Evolutionary conservation across 1,140 invertebrate genomes (phyloP), one percentile per base, ranked within the genome.

Genomic region (Camponotus floridanus): DNA sequence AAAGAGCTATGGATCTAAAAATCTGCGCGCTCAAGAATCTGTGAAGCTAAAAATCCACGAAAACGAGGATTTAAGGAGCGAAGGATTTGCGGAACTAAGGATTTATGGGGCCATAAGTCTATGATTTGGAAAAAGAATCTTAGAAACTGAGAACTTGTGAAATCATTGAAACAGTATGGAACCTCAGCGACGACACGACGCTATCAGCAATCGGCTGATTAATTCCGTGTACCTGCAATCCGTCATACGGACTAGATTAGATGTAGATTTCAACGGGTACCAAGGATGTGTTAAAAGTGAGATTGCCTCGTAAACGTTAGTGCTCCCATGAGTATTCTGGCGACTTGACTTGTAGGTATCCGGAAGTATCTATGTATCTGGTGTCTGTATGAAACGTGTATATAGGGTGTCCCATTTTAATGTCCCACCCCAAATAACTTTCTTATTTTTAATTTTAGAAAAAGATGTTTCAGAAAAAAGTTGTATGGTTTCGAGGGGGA

Each of bases 231-330:
- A 36, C n/a, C 33, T 26, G n/a, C 39, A 68, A 79, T 61, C 74
- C 68, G 21, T 86, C 70, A 51, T 65, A 33, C 11, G 48, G 48
- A 73, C 11, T n/a, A 15, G 36, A 13, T 36, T 26, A 26, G 15
- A 8, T 68, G 48, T 64, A 65, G 76, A 18, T 84, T 67, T 67
- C 67, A 71, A 68, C 62, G 74, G 64, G 68, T 62, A 57, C 21
- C 45, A 31, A 71, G 59, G 71, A 51, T 18, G 15, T 36, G 88
- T 89, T 88, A 89, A 86, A 89, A 85, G 68, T 74, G 59, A 88
- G 59, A 88, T 91, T 91, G 90, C 87, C 39, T 84, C 88, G 88
- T 92, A 92, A 93, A 93, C 84, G 91, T 86, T 91, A 91, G 91
- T 86, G 80, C 86, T 85, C 89, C 87, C 88, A 67, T 65, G 88